These are phyloP conservation scores for Euschistus heros DNA, from an alignment of 1,140 invertebrate species.

Conservation along the genomic window DNA sequence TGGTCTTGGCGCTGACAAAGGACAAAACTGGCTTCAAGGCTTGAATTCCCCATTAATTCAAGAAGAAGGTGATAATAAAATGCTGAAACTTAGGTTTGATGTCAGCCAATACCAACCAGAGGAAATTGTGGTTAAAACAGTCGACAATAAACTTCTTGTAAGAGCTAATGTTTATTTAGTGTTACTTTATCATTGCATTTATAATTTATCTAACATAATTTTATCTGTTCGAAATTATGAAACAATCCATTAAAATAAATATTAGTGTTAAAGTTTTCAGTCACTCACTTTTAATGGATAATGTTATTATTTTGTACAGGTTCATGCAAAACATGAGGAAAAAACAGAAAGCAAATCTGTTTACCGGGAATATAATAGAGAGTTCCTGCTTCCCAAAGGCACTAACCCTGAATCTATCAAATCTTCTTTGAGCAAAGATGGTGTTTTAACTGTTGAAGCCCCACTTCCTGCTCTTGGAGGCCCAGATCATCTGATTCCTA, in stretches of 20 bases:
- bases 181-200: not conserved
- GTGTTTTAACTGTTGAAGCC: constrained; percentile 87
- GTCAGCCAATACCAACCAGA: constrained; percentile 89
- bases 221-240: not conserved
- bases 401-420: constrained; percentile 87
- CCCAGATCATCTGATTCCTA: constrained; percentile 66
- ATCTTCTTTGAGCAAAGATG: constrained; percentile 81
- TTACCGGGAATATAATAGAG: constrained; percentile 90
- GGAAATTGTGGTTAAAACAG: constrained; percentile 92
- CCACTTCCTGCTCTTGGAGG: constrained; percentile 64
- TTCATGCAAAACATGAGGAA: constrained; percentile 93
- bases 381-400: constrained; percentile 87
- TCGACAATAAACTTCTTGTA: constrained; percentile 90
- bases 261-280: not conserved
- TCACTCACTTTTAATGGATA: not conserved
- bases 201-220: not conserved
- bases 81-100: constrained; percentile 82
- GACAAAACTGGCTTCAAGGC: constrained; percentile 56
- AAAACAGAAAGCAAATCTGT: constrained; percentile 88
- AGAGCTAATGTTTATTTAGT: constrained; percentile 33
- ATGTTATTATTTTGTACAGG: constrained; percentile 48
- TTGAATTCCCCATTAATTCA: constrained; percentile 86
- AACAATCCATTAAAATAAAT: not conserved
- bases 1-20: constrained; percentile 38
- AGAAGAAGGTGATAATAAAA: constrained; percentile 80